phyloP scores from a whole-genome alignment of 2,888 invertebrate species.

The Zygothrica quintamaculata region DNA sequence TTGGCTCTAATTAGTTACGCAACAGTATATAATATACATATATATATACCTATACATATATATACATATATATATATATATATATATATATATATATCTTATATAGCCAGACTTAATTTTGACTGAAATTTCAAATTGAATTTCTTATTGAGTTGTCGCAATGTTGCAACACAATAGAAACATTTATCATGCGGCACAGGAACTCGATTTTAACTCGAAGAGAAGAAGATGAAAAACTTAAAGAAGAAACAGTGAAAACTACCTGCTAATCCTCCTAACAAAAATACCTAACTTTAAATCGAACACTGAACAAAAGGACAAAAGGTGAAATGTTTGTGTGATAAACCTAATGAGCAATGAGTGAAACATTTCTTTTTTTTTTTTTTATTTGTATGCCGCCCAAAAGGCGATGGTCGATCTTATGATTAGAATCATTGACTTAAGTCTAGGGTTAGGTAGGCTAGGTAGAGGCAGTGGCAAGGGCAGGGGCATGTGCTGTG shows the following conservation, averaged over 20 bases:
- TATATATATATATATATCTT: too few relatives aligned
- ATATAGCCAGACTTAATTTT: too few relatives aligned
- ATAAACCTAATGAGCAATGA: constrained; percentile 73
- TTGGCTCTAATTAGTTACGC: constrained; percentile 42
- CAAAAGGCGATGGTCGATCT: background rate
- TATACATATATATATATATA: too few relatives aligned
- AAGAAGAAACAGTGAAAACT: constrained; percentile 28
- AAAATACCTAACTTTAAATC: too few relatives aligned
- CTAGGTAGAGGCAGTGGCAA: background rate
- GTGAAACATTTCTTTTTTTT: constrained; percentile 33
- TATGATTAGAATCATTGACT: background rate
- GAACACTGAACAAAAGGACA: constrained; percentile 50
- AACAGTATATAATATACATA: constrained; percentile 41
- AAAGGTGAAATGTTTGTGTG: constrained; percentile 74
- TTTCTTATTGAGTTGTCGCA: constrained; percentile 30
- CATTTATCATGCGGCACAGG: too few relatives aligned
- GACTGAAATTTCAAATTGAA: too few relatives aligned
- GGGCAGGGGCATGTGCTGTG: background rate
- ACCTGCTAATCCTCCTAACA: too few relatives aligned
- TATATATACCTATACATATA: too few relatives aligned
- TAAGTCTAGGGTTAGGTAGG: background rate
- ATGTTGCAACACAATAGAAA: too few relatives aligned
- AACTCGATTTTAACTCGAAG: too few relatives aligned
- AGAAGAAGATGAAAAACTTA: too few relatives aligned
- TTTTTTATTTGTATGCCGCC: too few relatives aligned